Evolutionary conservation across 2,888 invertebrate species (phyloP).

Genomic region (Gonocerus acuteangulatus): DNA sequence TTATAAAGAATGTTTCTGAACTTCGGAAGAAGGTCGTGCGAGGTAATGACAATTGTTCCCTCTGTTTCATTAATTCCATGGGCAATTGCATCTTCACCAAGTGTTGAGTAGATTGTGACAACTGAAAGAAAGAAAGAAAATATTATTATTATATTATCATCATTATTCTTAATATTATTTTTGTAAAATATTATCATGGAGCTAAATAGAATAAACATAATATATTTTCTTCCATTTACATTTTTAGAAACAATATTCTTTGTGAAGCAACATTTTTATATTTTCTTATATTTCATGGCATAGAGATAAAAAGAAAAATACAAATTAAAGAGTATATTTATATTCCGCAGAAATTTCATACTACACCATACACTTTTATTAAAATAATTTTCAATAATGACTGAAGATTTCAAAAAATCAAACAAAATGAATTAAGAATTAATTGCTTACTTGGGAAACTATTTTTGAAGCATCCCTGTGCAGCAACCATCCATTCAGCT

Average conservation of each 20-base stretch:
- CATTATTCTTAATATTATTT: no score
- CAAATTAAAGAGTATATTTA: no score
- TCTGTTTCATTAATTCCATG: constrained; percentile 97
- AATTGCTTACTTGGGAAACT: constrained; percentile 69
- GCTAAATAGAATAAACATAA: neutral
- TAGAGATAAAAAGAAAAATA: no score
- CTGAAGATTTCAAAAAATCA: no score
- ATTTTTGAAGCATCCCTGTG: constrained; percentile 91
- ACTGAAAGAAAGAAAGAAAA: constrained; percentile 49
- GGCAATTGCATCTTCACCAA: constrained; percentile 92
- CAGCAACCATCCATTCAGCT: constrained; percentile 95
- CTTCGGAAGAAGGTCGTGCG: constrained; percentile 84
- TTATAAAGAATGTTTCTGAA: constrained; percentile 67
- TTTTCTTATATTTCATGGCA: no score
- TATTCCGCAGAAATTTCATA: no score
- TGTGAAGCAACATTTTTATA: no score
- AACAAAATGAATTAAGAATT: no score
- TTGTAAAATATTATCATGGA: neutral
- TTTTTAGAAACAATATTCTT: no score
- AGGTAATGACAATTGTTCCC: constrained; percentile 85
- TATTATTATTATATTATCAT: neutral
- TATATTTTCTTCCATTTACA: neutral
- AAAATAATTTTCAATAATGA: no score
- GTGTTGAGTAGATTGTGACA: constrained; percentile 93
- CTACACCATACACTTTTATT: no score